Evolutionary conservation across 2,113 vertebrate genomes (phyloP), one percentile per base, ranked within the genome.

Genomic region (Pteropus alecto): DNA sequence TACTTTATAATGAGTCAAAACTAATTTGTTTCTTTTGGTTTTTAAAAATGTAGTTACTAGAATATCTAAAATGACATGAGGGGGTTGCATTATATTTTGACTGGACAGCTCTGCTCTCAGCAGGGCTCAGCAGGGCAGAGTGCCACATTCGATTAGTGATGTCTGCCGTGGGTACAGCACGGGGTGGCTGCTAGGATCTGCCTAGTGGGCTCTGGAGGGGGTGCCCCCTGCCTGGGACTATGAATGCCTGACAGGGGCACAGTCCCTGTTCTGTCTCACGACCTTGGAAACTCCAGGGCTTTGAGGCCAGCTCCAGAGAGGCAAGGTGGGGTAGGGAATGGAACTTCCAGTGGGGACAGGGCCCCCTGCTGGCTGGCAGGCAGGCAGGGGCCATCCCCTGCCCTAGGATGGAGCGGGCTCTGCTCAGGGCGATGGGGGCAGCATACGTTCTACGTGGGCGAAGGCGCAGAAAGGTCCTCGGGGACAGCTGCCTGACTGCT

Each of bases 391-490:
- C 60, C 38, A 43, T 1, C 19, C 76, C 60, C 21, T 4, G 54
- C 28, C 67, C 16, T 21, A 15, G 33, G 13, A 35, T 14, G 19
- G 33, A 7, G 58, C 38, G 24, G 70, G 73, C 18, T 13, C 8
- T 12, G 35, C 63, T 60, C 22, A 2, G 63, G n/a, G 28, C 13
- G 43, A 19, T 0, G 38, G 73, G 60, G 33, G 87, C 16, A 90
- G 91, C 99, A 97, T 99, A 99, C 99, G 99, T 98, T 99, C 99
- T 96, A 99, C 98, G 10, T 99, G 99, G 98, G 99, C 99, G 96
- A 99, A 99, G 98, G 99, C 99, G 99, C 99, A 99, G 99, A 99
- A 99, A n/a, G 99, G 99, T 96, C 99, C 99, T 97, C 99, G 98
- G 93, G 99, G 99, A 97, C 99, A 99, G 99, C 99, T 99, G 97